Conservation (phyloP, 1,140 invertebrate species). For the Oncopeltus fasciatus region DNA sequence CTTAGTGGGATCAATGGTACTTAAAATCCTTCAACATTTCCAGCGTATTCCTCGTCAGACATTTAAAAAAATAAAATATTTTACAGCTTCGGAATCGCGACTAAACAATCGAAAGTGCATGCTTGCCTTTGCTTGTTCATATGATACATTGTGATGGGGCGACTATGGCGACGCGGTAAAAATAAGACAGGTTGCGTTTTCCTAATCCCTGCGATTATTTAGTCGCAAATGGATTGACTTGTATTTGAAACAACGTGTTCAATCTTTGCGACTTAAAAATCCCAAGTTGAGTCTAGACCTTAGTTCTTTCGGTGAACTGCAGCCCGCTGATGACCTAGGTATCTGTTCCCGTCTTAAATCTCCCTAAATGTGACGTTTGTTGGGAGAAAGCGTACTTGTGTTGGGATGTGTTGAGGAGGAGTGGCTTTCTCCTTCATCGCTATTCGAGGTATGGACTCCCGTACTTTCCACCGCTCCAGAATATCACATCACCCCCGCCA, state of each 20-base stretch:
- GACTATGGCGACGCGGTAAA: not conserved
- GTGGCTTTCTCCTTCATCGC: too few relatives aligned
- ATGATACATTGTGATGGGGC: not conserved
- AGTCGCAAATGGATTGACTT: not conserved
- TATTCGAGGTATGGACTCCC: too few relatives aligned
- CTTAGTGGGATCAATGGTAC: too few relatives aligned
- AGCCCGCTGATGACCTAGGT: too few relatives aligned
- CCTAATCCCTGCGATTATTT: not conserved
- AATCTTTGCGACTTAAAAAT: not conserved
- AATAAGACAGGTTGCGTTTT: not conserved
- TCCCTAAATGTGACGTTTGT: too few relatives aligned
- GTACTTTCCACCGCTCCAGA: too few relatives aligned
- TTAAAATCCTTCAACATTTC: too few relatives aligned
- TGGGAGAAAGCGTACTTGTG: too few relatives aligned
- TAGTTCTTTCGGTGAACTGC: too few relatives aligned
- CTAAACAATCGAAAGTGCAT: not conserved
- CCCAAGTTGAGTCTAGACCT: not conserved
- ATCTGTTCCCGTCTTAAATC: too few relatives aligned
- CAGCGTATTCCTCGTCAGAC: not conserved
- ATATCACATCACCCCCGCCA: too few relatives aligned
- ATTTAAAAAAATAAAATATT: not conserved
- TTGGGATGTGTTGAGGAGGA: too few relatives aligned
- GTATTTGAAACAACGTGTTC: not conserved
- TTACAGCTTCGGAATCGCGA: not conserved
- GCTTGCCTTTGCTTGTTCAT: not conserved